A percentile compares a stretch with the other conserved stretches of the same genome.
Evolutionary conservation across 2,888 invertebrate species (phyloP).

Genomic region (Oxystoma pomonae): DNA sequence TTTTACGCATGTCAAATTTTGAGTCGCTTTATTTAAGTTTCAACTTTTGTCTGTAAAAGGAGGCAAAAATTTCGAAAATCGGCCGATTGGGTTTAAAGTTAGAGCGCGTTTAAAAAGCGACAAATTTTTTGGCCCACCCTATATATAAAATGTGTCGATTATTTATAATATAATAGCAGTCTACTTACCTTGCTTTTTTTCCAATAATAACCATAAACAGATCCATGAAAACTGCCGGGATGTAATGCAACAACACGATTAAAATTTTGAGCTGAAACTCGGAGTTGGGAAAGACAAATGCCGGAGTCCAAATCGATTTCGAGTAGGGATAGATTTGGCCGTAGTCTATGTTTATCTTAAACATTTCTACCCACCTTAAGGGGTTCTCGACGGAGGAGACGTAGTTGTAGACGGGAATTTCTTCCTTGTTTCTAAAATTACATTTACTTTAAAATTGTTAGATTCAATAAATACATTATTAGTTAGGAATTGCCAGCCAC

Average conservation of each 20-base stretch:
- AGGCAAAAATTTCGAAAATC: too few species aligned
- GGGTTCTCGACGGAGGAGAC: slow-evolving; percentile 77
- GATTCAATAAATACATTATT: too few species aligned
- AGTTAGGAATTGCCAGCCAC: too few species aligned
- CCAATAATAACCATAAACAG: slow-evolving; percentile 47
- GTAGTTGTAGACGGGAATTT: slow-evolving; percentile 62
- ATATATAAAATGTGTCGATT: too few species aligned
- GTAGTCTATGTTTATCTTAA: slow-evolving; percentile 50
- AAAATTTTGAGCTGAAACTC: slow-evolving; percentile 44
- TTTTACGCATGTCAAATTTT: too few species aligned
- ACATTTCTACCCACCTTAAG: slow-evolving; percentile 74
- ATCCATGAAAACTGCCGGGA: slow-evolving; percentile 61
- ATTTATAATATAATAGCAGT: too few species aligned
- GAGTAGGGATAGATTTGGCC: slow-evolving; percentile 52
- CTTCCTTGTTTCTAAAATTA: background rate
- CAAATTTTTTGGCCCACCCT: too few species aligned
- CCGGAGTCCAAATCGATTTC: slow-evolving; percentile 52
- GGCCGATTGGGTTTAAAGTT: too few species aligned
- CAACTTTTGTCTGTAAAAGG: too few species aligned
- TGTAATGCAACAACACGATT: slow-evolving; percentile 55
- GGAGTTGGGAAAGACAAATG: slow-evolving; percentile 35
- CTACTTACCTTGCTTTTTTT: slow-evolving; percentile 44
- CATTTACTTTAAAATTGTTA: too few species aligned
- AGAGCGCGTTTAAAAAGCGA: too few species aligned
- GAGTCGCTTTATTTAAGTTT: too few species aligned